Percentiles rank a stretch among this genome's conserved stretches.
Evolutionary conservation across 2,113 vertebrate species (phyloP).

Genomic region (Cariama cristata): DNA sequence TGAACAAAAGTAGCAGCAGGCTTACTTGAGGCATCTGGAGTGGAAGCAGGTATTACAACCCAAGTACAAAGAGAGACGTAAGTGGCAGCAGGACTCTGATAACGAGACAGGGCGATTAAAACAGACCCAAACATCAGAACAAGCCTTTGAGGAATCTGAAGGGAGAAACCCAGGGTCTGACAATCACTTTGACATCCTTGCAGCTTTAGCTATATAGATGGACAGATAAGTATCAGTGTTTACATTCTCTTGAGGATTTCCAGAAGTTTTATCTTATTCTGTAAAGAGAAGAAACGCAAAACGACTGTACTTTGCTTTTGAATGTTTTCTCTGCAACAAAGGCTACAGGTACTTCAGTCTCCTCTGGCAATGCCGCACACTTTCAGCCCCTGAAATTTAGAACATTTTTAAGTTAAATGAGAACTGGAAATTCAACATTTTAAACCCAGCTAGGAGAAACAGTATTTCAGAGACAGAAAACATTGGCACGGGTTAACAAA

Average conservation of each 20-base stretch:
- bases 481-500: neutral
- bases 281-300: neutral
- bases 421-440: neutral
- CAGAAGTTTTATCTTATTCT: neutral
- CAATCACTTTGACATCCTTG: neutral
- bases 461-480: neutral
- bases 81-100: neutral
- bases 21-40: neutral
- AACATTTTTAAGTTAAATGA: neutral
- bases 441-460: neutral
- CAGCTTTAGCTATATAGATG: neutral
- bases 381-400: neutral
- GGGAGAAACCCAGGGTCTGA: neutral
- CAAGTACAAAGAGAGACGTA: neutral
- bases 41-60: neutral
- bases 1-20: neutral
- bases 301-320: neutral
- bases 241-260: neutral
- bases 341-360: neutral
- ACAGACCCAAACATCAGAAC: neutral
- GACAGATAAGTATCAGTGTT: neutral
- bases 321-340: neutral
- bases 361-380: neutral
- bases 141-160: neutral
- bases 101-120: neutral